Evolutionary conservation across 1,140 invertebrate genomes (phyloP), one percentile per base, ranked within the genome.

Genomic region (Brachystomella parvula): DNA sequence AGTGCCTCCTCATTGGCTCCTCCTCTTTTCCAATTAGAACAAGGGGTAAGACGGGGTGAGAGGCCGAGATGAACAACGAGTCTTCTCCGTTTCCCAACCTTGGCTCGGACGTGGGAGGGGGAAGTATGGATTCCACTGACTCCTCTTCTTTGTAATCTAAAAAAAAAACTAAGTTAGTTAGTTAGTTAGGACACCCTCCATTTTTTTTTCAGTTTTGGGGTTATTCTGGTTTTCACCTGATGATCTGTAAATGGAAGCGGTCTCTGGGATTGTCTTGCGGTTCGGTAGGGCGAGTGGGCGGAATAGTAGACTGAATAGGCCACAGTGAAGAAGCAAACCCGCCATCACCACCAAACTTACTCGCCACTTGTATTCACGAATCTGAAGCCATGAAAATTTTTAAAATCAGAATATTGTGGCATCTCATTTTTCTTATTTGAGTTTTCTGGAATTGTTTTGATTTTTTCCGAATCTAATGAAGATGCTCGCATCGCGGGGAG

Each of bases 241-340:
- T 26, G 30, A 32, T 3, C 21, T 15, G 28, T 31, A 17, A 15
- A 33, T 12, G 3, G 29, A 39, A 2, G n/a, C 3, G 49, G 47
- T 56, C n/a, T 63, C 47, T 31, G 57, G 57, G 30, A 24, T 29
- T 29, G 21, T 2, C 26, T 9, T 2, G 57, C 3, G 24, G 15
- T 21, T 32, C 29, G 57, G 30, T 56, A 12, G 57, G 57, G 74
- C 76, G 67, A 75, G 68, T 6, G 82, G 90, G 53, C 87, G 80
- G 75, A 95, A 95, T 71, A 95, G 80, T 0, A 86, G 82, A 15
- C 92, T 93, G 69, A 94, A 89, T 21, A 92, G 81, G 29, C 88
- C 84, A 75, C 92, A 94, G 74, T 88, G 85, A 0, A 96, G 79
- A 26, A 93, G 84, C 0, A 94, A 80, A 15, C 83, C 90, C 15